These are phyloP conservation scores for Himalopsyche japonica DNA, from an alignment of 2,888 invertebrate genomes.

Conservation along the genomic window DNA sequence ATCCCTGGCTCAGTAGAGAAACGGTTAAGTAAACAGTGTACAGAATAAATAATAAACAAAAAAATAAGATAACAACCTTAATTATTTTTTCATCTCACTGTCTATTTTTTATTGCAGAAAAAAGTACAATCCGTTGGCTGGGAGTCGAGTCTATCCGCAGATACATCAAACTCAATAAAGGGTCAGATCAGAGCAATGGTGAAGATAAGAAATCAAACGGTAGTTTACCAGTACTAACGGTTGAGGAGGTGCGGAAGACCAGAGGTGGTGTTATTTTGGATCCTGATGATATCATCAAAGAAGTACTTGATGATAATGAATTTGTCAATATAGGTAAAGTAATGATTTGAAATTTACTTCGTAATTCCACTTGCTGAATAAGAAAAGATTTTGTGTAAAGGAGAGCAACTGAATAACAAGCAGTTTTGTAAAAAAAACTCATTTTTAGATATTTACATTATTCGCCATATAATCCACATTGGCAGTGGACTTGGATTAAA, in stretches of 20 bases:
- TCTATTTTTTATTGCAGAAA: conserved; percentile 42
- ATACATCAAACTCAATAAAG: conserved; percentile 50
- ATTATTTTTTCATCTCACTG: no score
- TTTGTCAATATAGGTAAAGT: conserved; percentile 61
- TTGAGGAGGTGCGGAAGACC: conserved; percentile 60
- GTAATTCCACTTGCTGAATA: no score
- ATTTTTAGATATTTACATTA: no score
- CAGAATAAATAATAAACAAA: no score
- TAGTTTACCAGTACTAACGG: conserved; percentile 33
- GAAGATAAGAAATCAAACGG: conserved; percentile 9
- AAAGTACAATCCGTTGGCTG: conserved; percentile 55
- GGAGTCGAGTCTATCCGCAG: conserved; percentile 56
- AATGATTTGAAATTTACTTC: background rate
- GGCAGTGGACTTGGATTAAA: no score
- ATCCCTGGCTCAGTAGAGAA: no score
- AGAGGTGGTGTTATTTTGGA: conserved; percentile 63
- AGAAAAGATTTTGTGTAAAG: no score
- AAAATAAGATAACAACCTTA: no score
- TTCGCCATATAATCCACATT: no score
- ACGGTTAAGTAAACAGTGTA: no score
- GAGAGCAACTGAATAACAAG: no score
- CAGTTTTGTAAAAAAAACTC: no score
- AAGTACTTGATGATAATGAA: conserved; percentile 64
- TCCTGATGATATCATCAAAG: conserved; percentile 56
- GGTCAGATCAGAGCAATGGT: background rate